Percentiles rank a stretch among this genome's conserved stretches.
Conservation (phyloP, 2,113 vertebrate species). For the Dendropsophus ebraccatus region DNA sequence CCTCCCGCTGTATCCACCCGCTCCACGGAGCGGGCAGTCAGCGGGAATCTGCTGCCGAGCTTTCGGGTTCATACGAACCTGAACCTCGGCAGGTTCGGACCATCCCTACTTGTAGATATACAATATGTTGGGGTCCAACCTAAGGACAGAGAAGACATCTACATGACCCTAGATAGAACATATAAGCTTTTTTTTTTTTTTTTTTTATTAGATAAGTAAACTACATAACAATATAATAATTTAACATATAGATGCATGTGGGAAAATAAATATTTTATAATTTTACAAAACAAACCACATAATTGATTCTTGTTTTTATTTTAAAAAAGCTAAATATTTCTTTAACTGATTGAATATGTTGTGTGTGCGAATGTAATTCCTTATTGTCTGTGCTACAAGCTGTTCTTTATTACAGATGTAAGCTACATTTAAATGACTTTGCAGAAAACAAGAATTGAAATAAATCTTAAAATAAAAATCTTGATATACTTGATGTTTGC, state of each 20-base stretch:
- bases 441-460: not conserved
- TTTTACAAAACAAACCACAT: not conserved
- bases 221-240: not conserved
- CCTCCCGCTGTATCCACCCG: no score
- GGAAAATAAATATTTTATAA: not conserved
- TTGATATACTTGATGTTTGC: not conserved
- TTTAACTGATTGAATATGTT: not conserved
- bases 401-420: conserved; percentile 11
- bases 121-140: not conserved
- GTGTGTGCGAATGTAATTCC: not conserved
- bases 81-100: no score
- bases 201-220: not conserved
- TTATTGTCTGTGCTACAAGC: not conserved
- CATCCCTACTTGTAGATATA: not conserved
- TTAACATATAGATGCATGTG: not conserved
- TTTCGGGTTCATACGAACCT: no score
- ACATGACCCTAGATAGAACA: not conserved
- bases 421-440: conserved; percentile 9
- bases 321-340: not conserved
- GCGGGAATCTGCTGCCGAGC: no score
- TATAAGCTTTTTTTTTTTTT: not conserved
- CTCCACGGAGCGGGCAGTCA: no score
- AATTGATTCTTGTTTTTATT: not conserved
- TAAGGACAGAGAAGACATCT: not conserved
- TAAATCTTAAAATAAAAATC: not conserved